These are phyloP conservation scores for Zaprionus davidi DNA, from an alignment of 1,140 invertebrate species.

Conservation along the genomic window DNA sequence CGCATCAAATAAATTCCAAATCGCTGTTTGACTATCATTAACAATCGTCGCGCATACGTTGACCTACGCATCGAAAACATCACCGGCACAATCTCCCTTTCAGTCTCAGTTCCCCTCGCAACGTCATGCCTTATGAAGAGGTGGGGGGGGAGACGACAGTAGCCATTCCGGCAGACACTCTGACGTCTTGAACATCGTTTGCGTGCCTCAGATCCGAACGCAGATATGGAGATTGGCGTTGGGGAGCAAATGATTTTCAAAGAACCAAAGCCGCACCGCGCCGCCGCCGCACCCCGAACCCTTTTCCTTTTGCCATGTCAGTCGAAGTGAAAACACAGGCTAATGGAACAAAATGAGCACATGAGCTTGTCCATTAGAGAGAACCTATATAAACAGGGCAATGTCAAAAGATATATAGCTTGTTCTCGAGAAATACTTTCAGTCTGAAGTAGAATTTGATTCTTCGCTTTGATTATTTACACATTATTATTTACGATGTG, in stretches of 20 bases:
- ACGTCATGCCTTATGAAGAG: constrained; percentile 19
- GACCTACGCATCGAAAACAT: constrained; percentile 51
- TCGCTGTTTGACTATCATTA: constrained; percentile 76
- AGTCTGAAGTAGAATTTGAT: not conserved
- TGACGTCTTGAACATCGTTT: constrained; percentile 50
- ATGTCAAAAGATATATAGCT: constrained; percentile 4
- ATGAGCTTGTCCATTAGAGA: constrained; percentile 3
- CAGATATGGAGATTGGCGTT: constrained; percentile 63
- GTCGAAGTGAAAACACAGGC: constrained; percentile 1
- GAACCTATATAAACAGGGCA: constrained; percentile 2
- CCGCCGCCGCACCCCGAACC: constrained; percentile 33
- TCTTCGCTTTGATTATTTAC: not conserved
- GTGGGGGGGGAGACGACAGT: constrained; percentile 23
- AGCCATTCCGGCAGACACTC: constrained; percentile 63
- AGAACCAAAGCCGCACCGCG: constrained; percentile 37
- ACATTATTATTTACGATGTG: not conserved
- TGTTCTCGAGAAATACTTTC: not conserved
- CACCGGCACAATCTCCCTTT: constrained; percentile 24
- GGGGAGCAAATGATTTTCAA: constrained; percentile 64
- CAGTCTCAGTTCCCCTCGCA: not conserved
- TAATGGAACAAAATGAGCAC: constrained; percentile 5
- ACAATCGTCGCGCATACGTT: constrained; percentile 57
- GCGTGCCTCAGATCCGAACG: constrained; percentile 58
- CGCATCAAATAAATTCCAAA: constrained; percentile 76
- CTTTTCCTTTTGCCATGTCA: constrained; percentile 5